A percentile compares a stretch with the other conserved stretches of the same genome.
phyloP scores from a whole-genome alignment of 2,797 vertebrate genomes.

The Ciconia nigra region DNA sequence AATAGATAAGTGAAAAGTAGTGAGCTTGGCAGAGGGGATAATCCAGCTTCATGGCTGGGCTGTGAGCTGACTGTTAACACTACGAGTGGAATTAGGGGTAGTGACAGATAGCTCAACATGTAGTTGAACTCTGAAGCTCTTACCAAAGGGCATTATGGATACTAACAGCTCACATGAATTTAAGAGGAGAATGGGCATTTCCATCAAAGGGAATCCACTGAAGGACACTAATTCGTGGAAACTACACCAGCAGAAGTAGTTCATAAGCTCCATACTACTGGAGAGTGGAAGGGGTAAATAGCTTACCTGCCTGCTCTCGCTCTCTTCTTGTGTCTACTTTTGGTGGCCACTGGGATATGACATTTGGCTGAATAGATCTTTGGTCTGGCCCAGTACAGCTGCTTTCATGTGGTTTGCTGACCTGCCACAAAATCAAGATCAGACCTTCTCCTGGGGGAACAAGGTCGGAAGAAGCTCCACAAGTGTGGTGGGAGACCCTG shows the following conservation, averaged over 20 bases:
- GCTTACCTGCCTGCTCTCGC: background rate
- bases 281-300: background rate
- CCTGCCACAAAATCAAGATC: background rate
- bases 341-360: background rate
- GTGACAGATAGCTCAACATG: background rate
- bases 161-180: background rate
- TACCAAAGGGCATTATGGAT: background rate
- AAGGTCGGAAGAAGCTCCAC: background rate
- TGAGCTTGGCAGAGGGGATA: background rate
- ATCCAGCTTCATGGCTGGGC: background rate
- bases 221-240: background rate
- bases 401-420: background rate
- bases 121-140: background rate
- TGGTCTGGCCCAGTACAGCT: background rate
- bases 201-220: background rate
- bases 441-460: background rate
- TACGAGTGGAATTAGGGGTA: background rate
- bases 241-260: background rate
- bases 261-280: background rate
- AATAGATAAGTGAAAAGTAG: background rate
- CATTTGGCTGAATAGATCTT: background rate
- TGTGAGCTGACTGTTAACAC: background rate
- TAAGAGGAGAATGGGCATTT: background rate
- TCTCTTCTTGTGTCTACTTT: background rate
- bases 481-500: background rate